These are phyloP conservation scores for Argyrosomus regius DNA, from an alignment of 2,797 vertebrate species.

Conservation along the genomic window DNA sequence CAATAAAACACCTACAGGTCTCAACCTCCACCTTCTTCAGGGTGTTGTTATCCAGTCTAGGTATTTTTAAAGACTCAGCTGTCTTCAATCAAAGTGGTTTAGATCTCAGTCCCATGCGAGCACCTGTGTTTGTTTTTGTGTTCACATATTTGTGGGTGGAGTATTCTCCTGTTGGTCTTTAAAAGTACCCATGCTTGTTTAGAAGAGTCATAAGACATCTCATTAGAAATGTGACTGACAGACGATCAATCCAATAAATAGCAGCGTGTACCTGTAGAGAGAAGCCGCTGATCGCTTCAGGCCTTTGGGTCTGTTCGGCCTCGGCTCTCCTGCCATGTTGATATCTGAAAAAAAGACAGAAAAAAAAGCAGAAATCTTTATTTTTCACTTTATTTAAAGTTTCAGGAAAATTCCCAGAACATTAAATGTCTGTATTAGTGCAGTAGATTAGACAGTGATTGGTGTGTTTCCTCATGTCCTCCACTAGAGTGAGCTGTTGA, in stretches of 20 bases:
- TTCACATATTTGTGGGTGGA: neutral
- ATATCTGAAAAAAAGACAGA: conserved; percentile 85
- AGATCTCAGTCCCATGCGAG: conserved; percentile 2
- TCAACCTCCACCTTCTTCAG: conserved; percentile 2
- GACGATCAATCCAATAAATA: conserved; percentile 8
- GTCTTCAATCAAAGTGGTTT: conserved; percentile 10
- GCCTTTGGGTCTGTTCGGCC: conserved; percentile 91
- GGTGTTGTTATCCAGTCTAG: conserved; percentile 16
- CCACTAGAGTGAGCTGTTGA: conserved; percentile 63
- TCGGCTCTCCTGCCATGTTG: conserved; percentile 97
- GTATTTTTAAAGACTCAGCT: neutral
- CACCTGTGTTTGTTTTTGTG: neutral
- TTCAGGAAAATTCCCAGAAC: neutral
- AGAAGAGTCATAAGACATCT: neutral
- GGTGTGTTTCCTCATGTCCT: neutral
- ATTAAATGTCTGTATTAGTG: neutral
- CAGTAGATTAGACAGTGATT: neutral
- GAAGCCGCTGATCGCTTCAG: conserved; percentile 92
- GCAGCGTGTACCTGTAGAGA: conserved; percentile 88
- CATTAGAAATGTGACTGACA: neutral
- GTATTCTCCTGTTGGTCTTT: neutral
- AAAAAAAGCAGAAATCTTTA: neutral
- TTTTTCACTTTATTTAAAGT: neutral
- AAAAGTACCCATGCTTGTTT: no score
- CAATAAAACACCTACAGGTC: conserved; percentile 12